phyloP scores from a whole-genome alignment of 92 coral and sea anemone genomes.

The Meandrina meandrites region DNA sequence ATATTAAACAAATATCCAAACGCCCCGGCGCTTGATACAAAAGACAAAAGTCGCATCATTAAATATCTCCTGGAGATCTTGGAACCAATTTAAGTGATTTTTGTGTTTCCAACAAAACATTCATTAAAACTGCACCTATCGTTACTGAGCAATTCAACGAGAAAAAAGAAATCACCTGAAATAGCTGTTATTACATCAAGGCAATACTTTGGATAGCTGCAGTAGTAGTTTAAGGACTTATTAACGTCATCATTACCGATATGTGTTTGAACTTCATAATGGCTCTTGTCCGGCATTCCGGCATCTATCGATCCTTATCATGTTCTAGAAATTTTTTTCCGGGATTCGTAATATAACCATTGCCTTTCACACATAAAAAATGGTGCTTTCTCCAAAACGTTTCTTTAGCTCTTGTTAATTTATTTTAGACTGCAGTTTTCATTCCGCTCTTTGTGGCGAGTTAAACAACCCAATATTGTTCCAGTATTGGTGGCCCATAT shows the following conservation, averaged over 20 bases:
- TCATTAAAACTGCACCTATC: not conserved
- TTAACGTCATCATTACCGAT: constrained; percentile 4
- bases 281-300: not conserved
- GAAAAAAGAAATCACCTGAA: not conserved
- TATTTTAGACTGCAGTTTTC: not conserved
- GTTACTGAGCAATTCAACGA: not conserved
- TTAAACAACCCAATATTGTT: not conserved
- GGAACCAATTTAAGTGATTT: not conserved
- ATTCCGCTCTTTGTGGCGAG: not conserved
- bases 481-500: not conserved
- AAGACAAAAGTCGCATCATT: not conserved
- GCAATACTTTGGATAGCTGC: not conserved
- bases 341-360: not conserved
- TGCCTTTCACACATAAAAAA: not conserved
- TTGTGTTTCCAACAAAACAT: not conserved
- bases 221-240: not conserved
- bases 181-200: not conserved
- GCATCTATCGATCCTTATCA: not conserved
- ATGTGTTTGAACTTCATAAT: not conserved
- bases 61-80: not conserved
- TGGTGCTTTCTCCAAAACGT: not conserved
- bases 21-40: not conserved
- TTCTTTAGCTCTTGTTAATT: not conserved
- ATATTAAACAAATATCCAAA: not conserved
- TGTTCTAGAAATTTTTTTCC: not conserved